Evolutionary conservation across 2,888 invertebrate genomes (phyloP).

Genomic region (Darwinula stevensoni): DNA sequence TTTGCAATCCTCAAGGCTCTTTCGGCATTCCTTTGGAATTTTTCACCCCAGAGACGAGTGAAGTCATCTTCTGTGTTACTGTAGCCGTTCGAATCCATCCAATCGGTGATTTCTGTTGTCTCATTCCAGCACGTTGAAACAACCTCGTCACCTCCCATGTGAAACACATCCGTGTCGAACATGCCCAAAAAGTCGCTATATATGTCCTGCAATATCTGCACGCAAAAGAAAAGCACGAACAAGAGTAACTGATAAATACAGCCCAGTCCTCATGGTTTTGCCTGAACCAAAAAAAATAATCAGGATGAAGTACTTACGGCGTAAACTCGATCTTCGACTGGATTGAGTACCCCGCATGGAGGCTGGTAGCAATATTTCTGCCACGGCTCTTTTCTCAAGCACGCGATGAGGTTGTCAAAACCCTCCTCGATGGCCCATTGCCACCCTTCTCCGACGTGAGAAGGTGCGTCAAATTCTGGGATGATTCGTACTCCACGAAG

Average conservation of each 20-base stretch:
- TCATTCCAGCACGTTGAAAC: constrained; percentile 6
- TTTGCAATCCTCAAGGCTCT: too few species aligned
- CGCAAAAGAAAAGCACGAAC: not conserved
- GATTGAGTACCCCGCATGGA: constrained; percentile 8
- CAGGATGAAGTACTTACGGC: too few species aligned
- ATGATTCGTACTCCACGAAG: constrained; percentile 20
- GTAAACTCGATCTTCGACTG: too few species aligned
- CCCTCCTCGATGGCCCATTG: constrained; percentile 11
- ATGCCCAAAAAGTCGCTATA: constrained; percentile 7
- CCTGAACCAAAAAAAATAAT: too few species aligned
- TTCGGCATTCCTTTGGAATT: too few species aligned
- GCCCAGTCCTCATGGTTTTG: too few species aligned
- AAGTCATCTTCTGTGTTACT: not conserved
- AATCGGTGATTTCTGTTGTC: constrained; percentile 3
- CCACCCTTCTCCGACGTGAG: constrained; percentile 14
- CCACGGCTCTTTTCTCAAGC: constrained; percentile 6
- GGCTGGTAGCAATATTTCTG: constrained; percentile 7
- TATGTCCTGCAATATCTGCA: constrained; percentile 6
- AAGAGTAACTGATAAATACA: too few species aligned
- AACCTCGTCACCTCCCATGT: constrained; percentile 9
- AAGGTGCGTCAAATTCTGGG: constrained; percentile 15
- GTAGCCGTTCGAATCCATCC: not conserved
- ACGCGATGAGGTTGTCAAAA: constrained; percentile 7
- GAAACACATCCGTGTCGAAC: constrained; percentile 8
- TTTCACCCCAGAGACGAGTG: not conserved